Base-by-base conservation (phyloP, 2,113 vertebrate species). In the Monopterus albus region DNA sequence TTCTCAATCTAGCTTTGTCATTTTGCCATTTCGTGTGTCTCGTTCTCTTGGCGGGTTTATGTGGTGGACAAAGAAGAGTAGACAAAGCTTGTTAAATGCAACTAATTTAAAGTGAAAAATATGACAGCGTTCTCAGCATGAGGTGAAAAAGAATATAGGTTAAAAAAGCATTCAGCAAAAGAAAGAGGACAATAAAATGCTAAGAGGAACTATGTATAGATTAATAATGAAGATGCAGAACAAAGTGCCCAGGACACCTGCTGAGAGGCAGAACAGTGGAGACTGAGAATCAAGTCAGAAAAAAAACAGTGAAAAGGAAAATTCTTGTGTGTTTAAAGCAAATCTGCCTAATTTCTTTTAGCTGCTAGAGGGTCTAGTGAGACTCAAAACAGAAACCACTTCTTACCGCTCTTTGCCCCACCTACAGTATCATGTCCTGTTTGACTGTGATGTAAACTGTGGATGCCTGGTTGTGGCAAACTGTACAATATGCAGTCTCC, bases 41-140 rank as follows among this genome's bases (percentile, higher is more conserved):
- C 1, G 1, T 9, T 59, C 29, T 64, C 33, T 64, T 43, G 63
- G 35, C 39, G 40, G 51, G n/a, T 12, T 35, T 47, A 20, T 13
- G 14, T 17, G 39, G 40, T 33, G 20, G 21, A 36, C 4, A 0
- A 39, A 52, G 43, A 11, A 43, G 15, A 49, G 39, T 18, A 11
- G 40, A 64, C 6, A 1, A 58, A 59, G 28, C 81, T 60, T 78
- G 66, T 79, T 51, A 61, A 78, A 79, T 83, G 51, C 18, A 43
- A 42, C 42, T 74, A 61, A 83, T 86, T 85, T 55, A 5, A 15
- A 57, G 60, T 38, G 57, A 60, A 72, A 57, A 52, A 62, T 78
- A 83, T 43, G 35, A 55, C 81, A 84, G 73, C 61, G 50, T 14
- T 56, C 45, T 49, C 47, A 80, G 63, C 31, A 36, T 75, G 65